Percentiles rank a stretch among this genome's conserved stretches.
Evolutionary conservation across 2,888 invertebrate genomes (phyloP).

Genomic region (Digitonthophagus gazella): DNA sequence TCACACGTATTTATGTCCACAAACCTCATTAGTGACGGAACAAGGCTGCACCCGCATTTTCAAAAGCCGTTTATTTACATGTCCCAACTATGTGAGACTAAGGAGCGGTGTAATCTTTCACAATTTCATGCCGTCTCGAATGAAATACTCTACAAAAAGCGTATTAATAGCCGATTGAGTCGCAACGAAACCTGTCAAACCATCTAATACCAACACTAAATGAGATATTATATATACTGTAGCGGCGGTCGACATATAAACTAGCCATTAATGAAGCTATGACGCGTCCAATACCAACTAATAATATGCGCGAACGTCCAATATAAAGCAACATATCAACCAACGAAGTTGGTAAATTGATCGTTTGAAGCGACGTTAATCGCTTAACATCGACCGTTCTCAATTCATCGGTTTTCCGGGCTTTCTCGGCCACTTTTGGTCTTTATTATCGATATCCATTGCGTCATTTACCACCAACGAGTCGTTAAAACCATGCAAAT

Average conservation of each 20-base stretch:
- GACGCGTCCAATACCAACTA: background rate
- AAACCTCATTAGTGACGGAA: background rate
- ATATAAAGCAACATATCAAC: background rate
- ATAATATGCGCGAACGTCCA: background rate
- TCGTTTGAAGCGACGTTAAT: background rate
- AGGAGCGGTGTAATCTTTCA: background rate
- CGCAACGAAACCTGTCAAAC: background rate
- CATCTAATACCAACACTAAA: background rate
- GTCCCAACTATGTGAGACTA: background rate
- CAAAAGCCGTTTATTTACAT: background rate
- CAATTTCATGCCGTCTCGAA: background rate
- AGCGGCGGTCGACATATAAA: background rate
- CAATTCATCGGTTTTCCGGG: background rate
- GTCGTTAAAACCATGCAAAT: constrained; percentile 3
- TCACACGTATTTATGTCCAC: background rate
- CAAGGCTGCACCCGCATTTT: background rate
- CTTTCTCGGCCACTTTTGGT: background rate
- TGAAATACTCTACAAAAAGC: background rate
- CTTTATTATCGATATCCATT: background rate
- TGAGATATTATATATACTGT: background rate
- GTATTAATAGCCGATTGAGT: background rate
- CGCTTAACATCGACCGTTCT: too few species aligned
- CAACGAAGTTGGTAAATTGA: background rate
- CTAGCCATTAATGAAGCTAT: background rate
- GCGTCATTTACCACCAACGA: background rate